Conservation (phyloP, 2,797 vertebrate species). For the Etheostoma nigrum region DNA sequence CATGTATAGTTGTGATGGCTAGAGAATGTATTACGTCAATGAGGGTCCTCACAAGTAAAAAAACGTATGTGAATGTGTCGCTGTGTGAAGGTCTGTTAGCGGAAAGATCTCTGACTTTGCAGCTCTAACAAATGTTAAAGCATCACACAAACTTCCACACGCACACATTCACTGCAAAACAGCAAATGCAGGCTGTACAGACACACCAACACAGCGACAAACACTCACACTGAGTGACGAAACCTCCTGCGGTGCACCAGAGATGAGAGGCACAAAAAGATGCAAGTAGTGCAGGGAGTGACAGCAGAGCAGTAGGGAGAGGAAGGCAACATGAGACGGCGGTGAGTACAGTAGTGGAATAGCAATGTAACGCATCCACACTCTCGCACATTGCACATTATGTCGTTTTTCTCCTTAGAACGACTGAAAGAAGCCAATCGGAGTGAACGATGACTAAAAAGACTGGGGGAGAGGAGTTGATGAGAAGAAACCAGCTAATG, state of each 20-base stretch:
- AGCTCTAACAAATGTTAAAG: conserved; percentile 23
- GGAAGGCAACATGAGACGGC: conserved; percentile 54
- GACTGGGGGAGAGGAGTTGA: conserved; percentile 45
- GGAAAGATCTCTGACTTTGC: conserved; percentile 41
- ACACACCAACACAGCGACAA: neutral
- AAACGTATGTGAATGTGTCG: neutral
- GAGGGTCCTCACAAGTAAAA: conserved; percentile 2
- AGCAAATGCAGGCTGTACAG: conserved; percentile 16
- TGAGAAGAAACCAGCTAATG: conserved; percentile 49
- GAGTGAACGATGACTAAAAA: conserved; percentile 34
- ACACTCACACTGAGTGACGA: conserved; percentile 38
- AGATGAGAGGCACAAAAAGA: conserved; percentile 63
- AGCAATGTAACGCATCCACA: conserved; percentile 49
- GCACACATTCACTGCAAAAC: neutral
- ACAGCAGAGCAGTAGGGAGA: conserved; percentile 53
- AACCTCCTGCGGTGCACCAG: conserved; percentile 49
- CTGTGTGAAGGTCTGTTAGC: conserved; percentile 23
- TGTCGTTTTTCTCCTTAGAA: conserved; percentile 46
- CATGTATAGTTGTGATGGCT: neutral
- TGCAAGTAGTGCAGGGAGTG: conserved; percentile 51
- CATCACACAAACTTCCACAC: conserved; percentile 20
- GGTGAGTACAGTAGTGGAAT: conserved; percentile 45
- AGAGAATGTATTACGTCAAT: conserved; percentile 2
- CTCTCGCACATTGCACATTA: conserved; percentile 25
- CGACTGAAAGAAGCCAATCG: conserved; percentile 21